Conservation (phyloP, 1,140 invertebrate species). For the Achroia grisella region DNA sequence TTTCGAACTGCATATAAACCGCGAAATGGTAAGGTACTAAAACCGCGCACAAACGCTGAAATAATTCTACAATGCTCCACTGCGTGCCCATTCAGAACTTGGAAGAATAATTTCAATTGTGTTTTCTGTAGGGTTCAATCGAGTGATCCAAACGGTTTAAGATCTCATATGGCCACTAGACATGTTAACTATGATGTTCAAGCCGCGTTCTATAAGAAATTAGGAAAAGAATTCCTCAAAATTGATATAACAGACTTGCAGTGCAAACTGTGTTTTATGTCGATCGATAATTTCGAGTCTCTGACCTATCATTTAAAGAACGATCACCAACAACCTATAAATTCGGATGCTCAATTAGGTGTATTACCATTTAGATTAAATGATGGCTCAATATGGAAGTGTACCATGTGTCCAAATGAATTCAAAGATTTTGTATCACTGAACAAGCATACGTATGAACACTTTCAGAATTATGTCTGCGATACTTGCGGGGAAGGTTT, state of each 20-base stretch:
- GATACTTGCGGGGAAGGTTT: constrained; percentile 62
- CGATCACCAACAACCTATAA: constrained; percentile 52
- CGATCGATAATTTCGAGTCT: constrained; percentile 41
- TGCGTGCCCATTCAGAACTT: constrained; percentile 52
- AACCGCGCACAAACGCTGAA: constrained; percentile 49
- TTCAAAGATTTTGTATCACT: constrained; percentile 57
- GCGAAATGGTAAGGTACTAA: constrained; percentile 43
- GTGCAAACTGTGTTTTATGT: constrained; percentile 57
- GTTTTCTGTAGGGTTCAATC: constrained; percentile 56
- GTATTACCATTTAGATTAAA: constrained; percentile 52
- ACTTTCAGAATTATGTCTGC: constrained; percentile 63
- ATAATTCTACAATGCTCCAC: constrained; percentile 59
- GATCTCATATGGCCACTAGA: constrained; percentile 39
- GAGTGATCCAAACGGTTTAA: constrained; percentile 41
- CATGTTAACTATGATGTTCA: constrained; percentile 54
- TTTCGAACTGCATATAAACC: constrained; percentile 51
- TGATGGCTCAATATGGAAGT: constrained; percentile 55
- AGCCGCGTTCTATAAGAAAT: constrained; percentile 55
- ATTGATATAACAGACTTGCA: constrained; percentile 38
- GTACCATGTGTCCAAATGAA: constrained; percentile 53
- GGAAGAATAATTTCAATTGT: constrained; percentile 60
- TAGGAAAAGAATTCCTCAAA: constrained; percentile 58
- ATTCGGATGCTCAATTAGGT: constrained; percentile 45
- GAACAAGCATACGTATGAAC: constrained; percentile 52
- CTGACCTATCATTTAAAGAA: constrained; percentile 52